These are phyloP conservation scores for Ormyrus labotus DNA, from an alignment of 2,888 invertebrate genomes.

Conservation along the genomic window DNA sequence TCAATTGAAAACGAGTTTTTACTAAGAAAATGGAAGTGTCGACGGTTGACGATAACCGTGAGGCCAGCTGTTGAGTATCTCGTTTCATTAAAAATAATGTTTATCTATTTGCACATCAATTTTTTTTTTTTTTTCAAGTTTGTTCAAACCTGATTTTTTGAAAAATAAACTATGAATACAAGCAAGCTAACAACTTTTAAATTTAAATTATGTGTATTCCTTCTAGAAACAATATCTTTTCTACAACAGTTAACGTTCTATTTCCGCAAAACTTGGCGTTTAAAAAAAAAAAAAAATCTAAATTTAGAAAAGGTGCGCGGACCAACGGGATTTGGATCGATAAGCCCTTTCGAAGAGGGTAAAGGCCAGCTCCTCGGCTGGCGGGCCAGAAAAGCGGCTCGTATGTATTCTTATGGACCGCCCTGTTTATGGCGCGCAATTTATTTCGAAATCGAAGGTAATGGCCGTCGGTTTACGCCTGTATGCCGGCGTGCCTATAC, in stretches of 20 bases:
- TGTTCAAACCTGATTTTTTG: no score
- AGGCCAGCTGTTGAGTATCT: no score
- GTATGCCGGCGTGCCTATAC: constrained; percentile 46
- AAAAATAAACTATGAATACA: no score
- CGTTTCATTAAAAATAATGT: no score
- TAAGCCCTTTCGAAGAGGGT: constrained; percentile 21
- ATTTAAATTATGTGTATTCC: no score
- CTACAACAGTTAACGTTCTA: not conserved
- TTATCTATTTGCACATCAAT: no score
- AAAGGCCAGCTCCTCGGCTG: not conserved
- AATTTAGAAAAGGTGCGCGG: not conserved
- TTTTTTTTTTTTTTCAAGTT: no score
- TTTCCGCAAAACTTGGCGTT: not conserved
- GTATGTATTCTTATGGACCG: constrained; percentile 74
- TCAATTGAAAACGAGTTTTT: no score
- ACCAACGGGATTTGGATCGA: constrained; percentile 1
- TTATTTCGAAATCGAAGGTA: constrained; percentile 75
- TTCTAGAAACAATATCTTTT: constrained; percentile 4
- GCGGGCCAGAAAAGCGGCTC: constrained; percentile 68
- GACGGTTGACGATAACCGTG: no score
- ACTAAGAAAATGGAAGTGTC: no score
- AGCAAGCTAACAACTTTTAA: no score
- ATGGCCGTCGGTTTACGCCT: constrained; percentile 72
- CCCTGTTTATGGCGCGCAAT: constrained; percentile 74
- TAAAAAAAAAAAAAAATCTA: not conserved